Conservation (phyloP, 1,140 invertebrate species). For the Batillaria attramentaria region DNA sequence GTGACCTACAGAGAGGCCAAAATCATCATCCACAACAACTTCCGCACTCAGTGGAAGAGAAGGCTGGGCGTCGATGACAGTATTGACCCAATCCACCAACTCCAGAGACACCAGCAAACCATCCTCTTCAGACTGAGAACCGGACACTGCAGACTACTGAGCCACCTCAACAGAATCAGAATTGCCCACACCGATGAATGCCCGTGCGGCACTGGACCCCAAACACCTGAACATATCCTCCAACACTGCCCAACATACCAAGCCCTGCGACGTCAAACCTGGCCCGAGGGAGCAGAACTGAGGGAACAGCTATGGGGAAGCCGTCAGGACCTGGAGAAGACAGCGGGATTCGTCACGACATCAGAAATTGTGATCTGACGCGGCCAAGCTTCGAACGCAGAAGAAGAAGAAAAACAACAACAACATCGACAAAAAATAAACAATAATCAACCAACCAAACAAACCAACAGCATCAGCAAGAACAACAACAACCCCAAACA, state of each 20-base stretch:
- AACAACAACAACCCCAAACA: too few relatives aligned
- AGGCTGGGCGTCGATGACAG: not conserved
- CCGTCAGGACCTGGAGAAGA: not conserved
- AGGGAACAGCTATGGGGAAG: not conserved
- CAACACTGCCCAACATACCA: not conserved
- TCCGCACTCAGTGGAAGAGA: slow-evolving; percentile 4
- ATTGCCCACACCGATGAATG: not conserved
- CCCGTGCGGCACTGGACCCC: not conserved
- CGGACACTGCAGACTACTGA: not conserved
- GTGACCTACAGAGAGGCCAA: slow-evolving; percentile 13
- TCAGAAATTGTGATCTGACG: too few relatives aligned
- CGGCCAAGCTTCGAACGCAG: too few relatives aligned
- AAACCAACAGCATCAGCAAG: too few relatives aligned
- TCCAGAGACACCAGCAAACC: slow-evolving; percentile 16
- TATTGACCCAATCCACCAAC: not conserved
- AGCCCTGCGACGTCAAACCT: not conserved
- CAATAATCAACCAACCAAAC: too few relatives aligned
- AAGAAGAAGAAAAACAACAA: too few relatives aligned
- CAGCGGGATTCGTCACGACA: not conserved
- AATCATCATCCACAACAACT: slow-evolving; percentile 5
- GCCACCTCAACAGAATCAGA: slow-evolving; percentile 7
- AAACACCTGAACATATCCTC: not conserved
- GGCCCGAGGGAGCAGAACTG: not conserved
- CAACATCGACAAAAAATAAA: too few relatives aligned
- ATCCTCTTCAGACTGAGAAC: slow-evolving; percentile 17